Evolutionary conservation across 2,113 vertebrate species (phyloP).

Genomic region (Butastur rufipennis): DNA sequence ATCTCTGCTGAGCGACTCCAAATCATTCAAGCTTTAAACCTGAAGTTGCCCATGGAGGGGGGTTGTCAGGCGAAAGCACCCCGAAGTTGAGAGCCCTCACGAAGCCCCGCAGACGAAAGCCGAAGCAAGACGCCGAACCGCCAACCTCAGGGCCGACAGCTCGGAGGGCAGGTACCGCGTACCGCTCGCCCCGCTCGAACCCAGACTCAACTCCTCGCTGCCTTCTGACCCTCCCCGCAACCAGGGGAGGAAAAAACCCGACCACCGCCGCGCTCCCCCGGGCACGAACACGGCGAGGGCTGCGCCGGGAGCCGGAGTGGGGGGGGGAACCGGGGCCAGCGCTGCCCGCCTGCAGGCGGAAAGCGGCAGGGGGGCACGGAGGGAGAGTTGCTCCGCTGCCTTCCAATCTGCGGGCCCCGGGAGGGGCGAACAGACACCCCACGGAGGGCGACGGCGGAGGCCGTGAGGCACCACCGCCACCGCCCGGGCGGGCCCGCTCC

Average conservation of each 20-base stretch:
- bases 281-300: not conserved
- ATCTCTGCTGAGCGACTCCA: too few species aligned
- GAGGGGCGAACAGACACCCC: too few species aligned
- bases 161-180: accelerated
- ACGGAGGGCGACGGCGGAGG: too few species aligned
- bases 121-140: not conserved
- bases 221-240: accelerated
- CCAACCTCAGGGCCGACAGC: accelerated
- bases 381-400: too few species aligned
- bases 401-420: too few species aligned
- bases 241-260: too few species aligned
- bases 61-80: not conserved
- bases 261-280: not conserved
- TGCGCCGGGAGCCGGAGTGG: too few species aligned
- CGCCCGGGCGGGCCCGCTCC: too few species aligned
- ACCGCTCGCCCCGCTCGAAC: not conserved
- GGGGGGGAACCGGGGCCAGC: too few species aligned
- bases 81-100: not conserved
- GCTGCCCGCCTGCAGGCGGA: too few species aligned
- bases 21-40: not conserved
- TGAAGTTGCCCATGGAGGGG: not conserved
- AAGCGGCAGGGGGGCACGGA: too few species aligned
- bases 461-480: too few species aligned
- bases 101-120: not conserved
- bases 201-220: accelerated